Conservation (phyloP, 2,888 invertebrate species). For the Drosophila tanythrix region DNA sequence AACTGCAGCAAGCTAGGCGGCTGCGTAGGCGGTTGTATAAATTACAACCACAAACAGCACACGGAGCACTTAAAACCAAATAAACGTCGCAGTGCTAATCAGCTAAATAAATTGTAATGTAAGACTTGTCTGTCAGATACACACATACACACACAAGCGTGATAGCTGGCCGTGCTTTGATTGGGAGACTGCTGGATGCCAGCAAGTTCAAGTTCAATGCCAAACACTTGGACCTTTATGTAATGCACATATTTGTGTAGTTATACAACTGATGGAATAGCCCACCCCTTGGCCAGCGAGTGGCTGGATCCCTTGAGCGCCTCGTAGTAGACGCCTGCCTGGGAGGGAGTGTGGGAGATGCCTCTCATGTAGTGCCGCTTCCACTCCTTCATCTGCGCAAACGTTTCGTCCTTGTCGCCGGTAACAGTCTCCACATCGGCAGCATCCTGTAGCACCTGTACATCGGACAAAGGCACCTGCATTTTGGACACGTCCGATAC, state of each 20-base stretch:
- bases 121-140: slow-evolving; percentile 35
- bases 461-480: slow-evolving; percentile 76
- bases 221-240: slow-evolving; percentile 39
- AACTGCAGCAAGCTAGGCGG: slow-evolving; percentile 39
- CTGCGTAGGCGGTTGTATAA: slow-evolving; percentile 64
- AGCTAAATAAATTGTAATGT: slow-evolving; percentile 59
- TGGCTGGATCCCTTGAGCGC: slow-evolving; percentile 81
- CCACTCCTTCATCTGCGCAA: slow-evolving; percentile 75
- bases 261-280: not conserved
- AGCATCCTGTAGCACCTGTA: slow-evolving; percentile 72
- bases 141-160: slow-evolving; percentile 31
- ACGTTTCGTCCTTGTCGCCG: slow-evolving; percentile 71
- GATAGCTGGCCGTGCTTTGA: slow-evolving; percentile 23
- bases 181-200: slow-evolving; percentile 25
- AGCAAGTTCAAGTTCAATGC: slow-evolving; percentile 83
- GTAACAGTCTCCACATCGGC: slow-evolving; percentile 66
- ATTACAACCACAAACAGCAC: slow-evolving; percentile 72
- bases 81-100: slow-evolving; percentile 63
- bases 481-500: slow-evolving; percentile 48
- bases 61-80: slow-evolving; percentile 57
- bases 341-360: slow-evolving; percentile 81
- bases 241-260: not conserved
- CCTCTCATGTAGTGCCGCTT: slow-evolving; percentile 82
- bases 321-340: slow-evolving; percentile 82
- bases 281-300: slow-evolving; percentile 80